A percentile compares a stretch with the other conserved stretches of the same genome.
phyloP scores from a whole-genome alignment of 1,140 invertebrate species.

The Coenobita brevimanus region DNA sequence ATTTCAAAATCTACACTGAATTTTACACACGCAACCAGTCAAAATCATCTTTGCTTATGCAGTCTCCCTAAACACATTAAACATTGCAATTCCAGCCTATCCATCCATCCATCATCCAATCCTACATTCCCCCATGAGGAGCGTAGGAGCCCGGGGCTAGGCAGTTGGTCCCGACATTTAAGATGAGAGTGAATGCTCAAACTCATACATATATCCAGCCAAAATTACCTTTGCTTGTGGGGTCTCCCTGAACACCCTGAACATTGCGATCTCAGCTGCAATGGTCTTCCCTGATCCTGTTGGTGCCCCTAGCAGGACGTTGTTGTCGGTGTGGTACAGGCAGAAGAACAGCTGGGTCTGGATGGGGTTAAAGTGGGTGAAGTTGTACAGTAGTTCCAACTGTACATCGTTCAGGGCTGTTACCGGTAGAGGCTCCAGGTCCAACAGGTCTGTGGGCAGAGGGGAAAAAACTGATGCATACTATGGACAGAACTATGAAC shows the following conservation, averaged over 20 bases:
- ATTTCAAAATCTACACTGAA: no score
- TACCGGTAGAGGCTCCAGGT: slow-evolving; percentile 92
- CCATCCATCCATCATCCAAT: no score
- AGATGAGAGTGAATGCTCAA: no score
- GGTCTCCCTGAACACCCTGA: slow-evolving; percentile 89
- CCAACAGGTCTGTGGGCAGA: slow-evolving; percentile 83
- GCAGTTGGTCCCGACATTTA: no score
- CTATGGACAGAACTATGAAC: background rate
- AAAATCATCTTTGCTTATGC: no score
- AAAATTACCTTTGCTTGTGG: slow-evolving; percentile 89
- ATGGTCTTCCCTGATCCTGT: slow-evolving; percentile 99
- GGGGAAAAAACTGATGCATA: background rate
- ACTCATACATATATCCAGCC: no score
- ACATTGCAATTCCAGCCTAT: no score
- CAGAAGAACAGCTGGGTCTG: slow-evolving; percentile 99
- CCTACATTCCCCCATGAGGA: no score
- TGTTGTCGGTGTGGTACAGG: slow-evolving; percentile 95
- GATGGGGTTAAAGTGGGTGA: slow-evolving; percentile 98
- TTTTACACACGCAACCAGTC: no score
- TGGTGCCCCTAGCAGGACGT: slow-evolving; percentile 96
- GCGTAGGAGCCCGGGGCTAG: no score
- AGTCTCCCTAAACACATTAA: no score
- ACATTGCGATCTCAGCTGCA: slow-evolving; percentile 97
- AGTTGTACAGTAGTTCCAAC: slow-evolving; percentile 90
- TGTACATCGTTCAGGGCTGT: slow-evolving; percentile 84